phyloP scores from a whole-genome alignment of 2,113 vertebrate genomes.

The Herpetotheres cachinnans region DNA sequence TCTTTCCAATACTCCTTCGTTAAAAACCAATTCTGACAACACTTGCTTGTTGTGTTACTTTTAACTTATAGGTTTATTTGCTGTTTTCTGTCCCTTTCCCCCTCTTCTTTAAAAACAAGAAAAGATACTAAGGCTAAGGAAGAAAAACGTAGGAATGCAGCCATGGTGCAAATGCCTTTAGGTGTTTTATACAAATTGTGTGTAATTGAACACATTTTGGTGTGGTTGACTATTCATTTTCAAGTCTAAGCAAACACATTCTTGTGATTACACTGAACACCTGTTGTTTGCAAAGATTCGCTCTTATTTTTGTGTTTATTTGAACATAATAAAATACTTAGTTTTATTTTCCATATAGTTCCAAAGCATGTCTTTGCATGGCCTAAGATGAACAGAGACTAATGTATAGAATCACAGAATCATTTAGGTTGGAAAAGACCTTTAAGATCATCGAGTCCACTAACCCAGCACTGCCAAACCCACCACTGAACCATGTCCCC shows the following conservation, averaged over 20 bases:
- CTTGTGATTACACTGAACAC: neutral
- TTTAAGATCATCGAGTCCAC: too few relatives aligned
- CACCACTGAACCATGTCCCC: too few relatives aligned
- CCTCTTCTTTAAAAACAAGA: accelerated
- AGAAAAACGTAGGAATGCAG: accelerated
- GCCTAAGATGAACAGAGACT: too few relatives aligned
- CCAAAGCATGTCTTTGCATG: neutral
- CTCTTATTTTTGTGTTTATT: neutral
- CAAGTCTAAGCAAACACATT: neutral
- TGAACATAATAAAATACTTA: neutral
- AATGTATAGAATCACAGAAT: too few relatives aligned
- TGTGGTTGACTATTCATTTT: neutral
- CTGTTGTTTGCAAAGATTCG: neutral
- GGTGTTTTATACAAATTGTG: neutral
- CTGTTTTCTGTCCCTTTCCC: neutral
- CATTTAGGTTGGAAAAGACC: too few relatives aligned
- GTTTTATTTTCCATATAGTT: neutral
- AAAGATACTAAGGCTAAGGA: neutral
- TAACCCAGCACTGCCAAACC: too few relatives aligned
- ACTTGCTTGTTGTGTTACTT: accelerated
- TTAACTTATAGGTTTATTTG: accelerated
- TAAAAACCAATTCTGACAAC: neutral
- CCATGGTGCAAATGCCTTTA: neutral
- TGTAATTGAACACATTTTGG: neutral
- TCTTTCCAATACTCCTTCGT: accelerated